A percentile compares a stretch with the other conserved stretches of the same genome.
These are phyloP conservation scores for Microtus pennsylvanicus DNA, from an alignment of 2,113 vertebrate genomes.

Conservation along the genomic window DNA sequence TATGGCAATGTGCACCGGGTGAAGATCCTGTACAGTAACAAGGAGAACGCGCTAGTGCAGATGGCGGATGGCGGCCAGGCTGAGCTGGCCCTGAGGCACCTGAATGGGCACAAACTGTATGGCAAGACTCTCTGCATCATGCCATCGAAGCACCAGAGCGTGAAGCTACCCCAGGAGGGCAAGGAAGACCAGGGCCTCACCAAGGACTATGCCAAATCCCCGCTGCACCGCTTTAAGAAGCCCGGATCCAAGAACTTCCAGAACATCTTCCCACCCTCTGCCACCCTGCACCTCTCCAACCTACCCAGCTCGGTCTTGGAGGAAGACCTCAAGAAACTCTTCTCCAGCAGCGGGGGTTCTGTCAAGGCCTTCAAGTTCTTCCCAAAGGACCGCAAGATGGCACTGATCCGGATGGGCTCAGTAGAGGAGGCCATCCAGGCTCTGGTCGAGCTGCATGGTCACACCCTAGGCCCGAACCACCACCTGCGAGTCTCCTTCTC, in stretches of 20 bases:
- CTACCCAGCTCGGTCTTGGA: constrained; percentile 93
- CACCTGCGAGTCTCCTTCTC: constrained; percentile 97
- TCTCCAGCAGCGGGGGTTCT: constrained; percentile 90
- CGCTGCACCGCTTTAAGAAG: constrained; percentile 97
- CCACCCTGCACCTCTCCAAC: constrained; percentile 96
- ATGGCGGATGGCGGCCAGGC: constrained; percentile 96
- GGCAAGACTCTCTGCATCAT: constrained; percentile 94
- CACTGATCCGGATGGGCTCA: constrained; percentile 97
- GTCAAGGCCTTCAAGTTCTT: constrained; percentile 98
- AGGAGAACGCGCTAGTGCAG: constrained; percentile 97
- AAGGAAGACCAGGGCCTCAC: constrained; percentile 95
- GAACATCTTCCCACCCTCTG: constrained; percentile 96
- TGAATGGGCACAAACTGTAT: constrained; percentile 94
- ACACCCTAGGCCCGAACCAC: constrained; percentile 95
- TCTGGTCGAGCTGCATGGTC: constrained; percentile 97
- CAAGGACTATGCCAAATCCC: constrained; percentile 94
- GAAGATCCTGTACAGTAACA: constrained; percentile 98
- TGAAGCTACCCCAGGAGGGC: constrained; percentile 94
- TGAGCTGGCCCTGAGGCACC: constrained; percentile 96
- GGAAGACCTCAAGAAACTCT: constrained; percentile 94
- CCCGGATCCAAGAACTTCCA: constrained; percentile 98
- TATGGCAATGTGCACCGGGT: constrained; percentile 93
- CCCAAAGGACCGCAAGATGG: constrained; percentile 98
- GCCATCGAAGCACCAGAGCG: constrained; percentile 93
- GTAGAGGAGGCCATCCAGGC: constrained; percentile 98